Evolutionary conservation across 2,797 vertebrate species (phyloP), one percentile per base, ranked within the genome.

Genomic region (Ctenochaetus hawaiiensis): DNA sequence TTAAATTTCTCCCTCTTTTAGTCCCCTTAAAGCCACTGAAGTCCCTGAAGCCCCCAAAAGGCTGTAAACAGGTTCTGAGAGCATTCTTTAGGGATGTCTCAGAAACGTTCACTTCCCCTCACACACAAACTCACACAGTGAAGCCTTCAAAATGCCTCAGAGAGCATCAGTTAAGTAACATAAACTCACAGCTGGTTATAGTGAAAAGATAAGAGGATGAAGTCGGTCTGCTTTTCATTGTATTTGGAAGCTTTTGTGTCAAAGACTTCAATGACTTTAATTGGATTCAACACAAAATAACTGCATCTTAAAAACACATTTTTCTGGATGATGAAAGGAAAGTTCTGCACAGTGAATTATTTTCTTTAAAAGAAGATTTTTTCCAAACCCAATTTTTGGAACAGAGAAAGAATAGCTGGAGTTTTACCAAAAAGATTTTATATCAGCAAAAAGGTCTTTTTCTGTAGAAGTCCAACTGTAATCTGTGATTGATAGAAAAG

Each of bases 11-110:
- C 63, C 63, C 57, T 78, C 43, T 66, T 57, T 76, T 30, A 75
- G 62, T 80, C 77, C 54, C 43, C 43, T 62, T 66, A 49, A 93
- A 89, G 82, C 82, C 77, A 76, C 87, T 51, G 34, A 75, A 77
- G 68, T 71, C 78, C 58, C 63, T 44, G 71, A 67, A 81, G 70
- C 59, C 67, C 66, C 73, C 48, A 30, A 41, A 47, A 73, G 75
- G 78, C 78, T 68, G 69, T 87, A 82, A 87, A 87, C 75, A 82
- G 65, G 34, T 79, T 80, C 72, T 72, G 22, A 75, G 63, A 68
- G 73, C 77, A 79, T 85, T 89, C 80, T 83, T 80, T 23, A 63
- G 68, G 54, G 69, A 78, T 67, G 43, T 74, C 68, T 78, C 75
- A 72, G 82, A 78, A 66, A 74, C 52, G 22, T 34, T 80, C 53